These are phyloP conservation scores for Leucosticte australis DNA, from an alignment of 2,113 vertebrate species.

Conservation along the genomic window DNA sequence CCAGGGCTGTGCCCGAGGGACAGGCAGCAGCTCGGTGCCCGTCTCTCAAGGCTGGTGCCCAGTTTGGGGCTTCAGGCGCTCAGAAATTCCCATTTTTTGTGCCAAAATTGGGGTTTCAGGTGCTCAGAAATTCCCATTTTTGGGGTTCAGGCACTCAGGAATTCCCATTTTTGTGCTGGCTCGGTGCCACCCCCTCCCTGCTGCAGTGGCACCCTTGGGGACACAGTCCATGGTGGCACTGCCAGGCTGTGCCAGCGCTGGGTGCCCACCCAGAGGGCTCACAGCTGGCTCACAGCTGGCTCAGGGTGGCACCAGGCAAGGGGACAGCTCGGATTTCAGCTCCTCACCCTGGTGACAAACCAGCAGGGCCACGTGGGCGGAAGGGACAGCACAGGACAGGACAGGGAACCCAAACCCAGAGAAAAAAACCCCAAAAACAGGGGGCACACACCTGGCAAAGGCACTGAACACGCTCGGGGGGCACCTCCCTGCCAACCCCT, in stretches of 20 bases:
- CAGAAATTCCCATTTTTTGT: too few relatives aligned
- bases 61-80: too few relatives aligned
- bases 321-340: not conserved
- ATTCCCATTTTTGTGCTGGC: fast-evolving
- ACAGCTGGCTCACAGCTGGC: not conserved
- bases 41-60: fast-evolving
- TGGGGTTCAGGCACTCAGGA: fast-evolving
- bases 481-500: not conserved
- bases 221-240: fast-evolving
- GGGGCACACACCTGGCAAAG: fast-evolving
- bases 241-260: fast-evolving
- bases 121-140: too few relatives aligned
- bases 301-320: fast-evolving
- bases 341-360: fast-evolving
- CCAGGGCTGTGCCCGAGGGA: not conserved
- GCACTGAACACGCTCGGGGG: not conserved
- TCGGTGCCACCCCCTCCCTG: fast-evolving
- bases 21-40: fast-evolving
- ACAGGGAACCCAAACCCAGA: fast-evolving
- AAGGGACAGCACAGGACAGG: not conserved
- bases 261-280: fast-evolving
- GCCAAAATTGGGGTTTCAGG: too few relatives aligned
- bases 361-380: fast-evolving
- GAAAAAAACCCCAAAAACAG: too few relatives aligned
- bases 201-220: fast-evolving